Percentiles rank a stretch among this genome's conserved stretches.
phyloP scores from a whole-genome alignment of 2,113 vertebrate genomes.

The Terrapene triunguis region DNA sequence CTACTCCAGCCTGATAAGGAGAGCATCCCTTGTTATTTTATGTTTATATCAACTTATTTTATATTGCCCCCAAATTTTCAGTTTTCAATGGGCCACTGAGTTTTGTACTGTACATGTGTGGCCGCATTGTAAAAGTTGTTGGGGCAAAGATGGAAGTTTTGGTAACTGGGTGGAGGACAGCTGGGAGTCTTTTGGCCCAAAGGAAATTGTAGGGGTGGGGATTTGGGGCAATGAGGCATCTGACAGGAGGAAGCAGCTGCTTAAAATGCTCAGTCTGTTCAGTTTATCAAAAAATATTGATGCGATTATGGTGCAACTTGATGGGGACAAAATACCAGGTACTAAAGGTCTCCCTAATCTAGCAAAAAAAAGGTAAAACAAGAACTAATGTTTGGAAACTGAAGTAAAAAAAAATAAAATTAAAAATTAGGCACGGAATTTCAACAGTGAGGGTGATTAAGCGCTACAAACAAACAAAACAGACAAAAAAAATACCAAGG shows the following conservation, averaged over 20 bases:
- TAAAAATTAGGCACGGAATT: not conserved
- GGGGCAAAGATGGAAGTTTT: not conserved
- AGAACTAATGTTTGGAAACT: not conserved
- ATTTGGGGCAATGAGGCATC: not conserved
- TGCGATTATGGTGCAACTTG: not conserved
- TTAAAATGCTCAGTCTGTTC: not conserved
- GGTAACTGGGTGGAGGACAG: not conserved
- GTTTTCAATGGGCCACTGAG: not conserved
- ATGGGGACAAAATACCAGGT: not conserved
- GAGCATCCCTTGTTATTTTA: not conserved
- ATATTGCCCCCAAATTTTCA: not conserved
- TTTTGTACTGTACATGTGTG: not conserved
- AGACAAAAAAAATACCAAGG: not conserved
- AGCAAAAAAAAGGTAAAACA: not conserved
- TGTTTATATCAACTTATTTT: not conserved
- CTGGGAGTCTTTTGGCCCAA: not conserved
- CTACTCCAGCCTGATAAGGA: not conserved
- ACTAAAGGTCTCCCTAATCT: not conserved
- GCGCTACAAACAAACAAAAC: not conserved
- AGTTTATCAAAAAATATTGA: not conserved
- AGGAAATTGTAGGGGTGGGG: accelerated
- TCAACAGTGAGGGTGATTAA: not conserved
- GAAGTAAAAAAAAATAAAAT: not conserved
- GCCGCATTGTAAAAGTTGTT: not conserved
- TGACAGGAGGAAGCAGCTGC: not conserved